Conservation (phyloP, 1,140 invertebrate genomes). For the Drosophila obscura region DNA sequence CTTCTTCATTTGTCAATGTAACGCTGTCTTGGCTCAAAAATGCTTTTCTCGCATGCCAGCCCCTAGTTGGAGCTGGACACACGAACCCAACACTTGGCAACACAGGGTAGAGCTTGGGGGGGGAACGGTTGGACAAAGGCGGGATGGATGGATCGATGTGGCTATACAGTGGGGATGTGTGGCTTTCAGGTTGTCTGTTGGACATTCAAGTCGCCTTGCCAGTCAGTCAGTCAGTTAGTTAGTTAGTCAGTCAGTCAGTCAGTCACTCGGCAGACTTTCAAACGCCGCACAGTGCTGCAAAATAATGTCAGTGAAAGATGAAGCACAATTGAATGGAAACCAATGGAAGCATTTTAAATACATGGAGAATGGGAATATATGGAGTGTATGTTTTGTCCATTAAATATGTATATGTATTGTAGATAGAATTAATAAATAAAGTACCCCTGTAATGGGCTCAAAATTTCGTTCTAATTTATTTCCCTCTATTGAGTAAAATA, state of each 20-base stretch:
- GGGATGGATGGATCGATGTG: neutral
- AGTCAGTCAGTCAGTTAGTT: constrained; percentile 14
- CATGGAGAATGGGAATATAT: no score
- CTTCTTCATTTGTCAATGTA: constrained; percentile 78
- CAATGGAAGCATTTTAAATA: no score
- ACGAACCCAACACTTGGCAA: constrained; percentile 5
- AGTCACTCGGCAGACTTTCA: constrained; percentile 55
- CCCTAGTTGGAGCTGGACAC: constrained; percentile 21
- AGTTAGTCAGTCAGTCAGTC: constrained; percentile 43
- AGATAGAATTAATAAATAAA: no score
- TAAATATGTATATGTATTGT: no score
- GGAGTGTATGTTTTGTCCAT: no score
- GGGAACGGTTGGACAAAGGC: neutral
- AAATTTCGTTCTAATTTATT: no score
- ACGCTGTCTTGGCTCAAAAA: constrained; percentile 56
- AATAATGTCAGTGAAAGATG: neutral
- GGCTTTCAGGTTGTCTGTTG: constrained; percentile 16
- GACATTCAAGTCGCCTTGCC: constrained; percentile 33
- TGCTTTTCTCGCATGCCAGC: constrained; percentile 56
- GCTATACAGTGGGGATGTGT: constrained; percentile 19
- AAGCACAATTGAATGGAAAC: neutral
- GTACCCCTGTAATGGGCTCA: no score
- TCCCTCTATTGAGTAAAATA: no score
- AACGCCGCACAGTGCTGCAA: constrained; percentile 38
- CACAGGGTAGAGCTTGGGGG: neutral